Base-by-base conservation (phyloP, 2,888 invertebrate genomes). In the Andricus curvator region DNA sequence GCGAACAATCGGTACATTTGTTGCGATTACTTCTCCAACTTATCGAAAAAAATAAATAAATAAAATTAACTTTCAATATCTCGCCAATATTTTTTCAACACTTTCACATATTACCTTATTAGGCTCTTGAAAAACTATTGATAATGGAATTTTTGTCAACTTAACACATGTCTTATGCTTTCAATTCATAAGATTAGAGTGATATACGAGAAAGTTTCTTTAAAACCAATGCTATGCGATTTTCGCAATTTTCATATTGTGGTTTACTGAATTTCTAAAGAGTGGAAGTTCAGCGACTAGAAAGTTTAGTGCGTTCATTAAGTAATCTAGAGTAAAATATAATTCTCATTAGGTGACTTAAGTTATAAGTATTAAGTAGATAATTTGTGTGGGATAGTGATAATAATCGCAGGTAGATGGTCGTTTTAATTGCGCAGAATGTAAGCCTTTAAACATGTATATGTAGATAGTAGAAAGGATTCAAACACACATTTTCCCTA, bases 11-110 rank as follows among this genome's bases (percentile, higher is more conserved):
- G 70, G 29, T 70, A 33, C n/a, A 70, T 70, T 51, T 70, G 29
- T 70, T 44, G 25, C 48, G 48, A 70, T 70, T 70, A 51, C 68
- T 70, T 70, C 51, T 51, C 13, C 51, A 70, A 70, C 17, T 29
- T 51, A 70, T 70, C 68, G 17, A n/a, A n/a, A n/a, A n/a, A n/a
- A n/a, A n/a, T n/a, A n/a, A n/a, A n/a, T n/a, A n/a, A n/a, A n/a
- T n/a, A n/a, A n/a, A n/a, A 70, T 70, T 70, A 48, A 29, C 68
- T 70, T 51, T 70, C 68, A 51, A 51, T 70, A 70, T 70, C 68
- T 68, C 44, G 17, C 68, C 68, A 25, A 25, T 25, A 25, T 13
- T 48, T 51, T 48, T 20, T 3, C 5, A 9, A 2, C 20, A 33
- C 9, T 8, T 29, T 70, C 13, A 70, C 20, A 70, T 70, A 68